Evolutionary conservation across 2,888 invertebrate genomes (phyloP).

Genomic region (Drosophila sordidula): DNA sequence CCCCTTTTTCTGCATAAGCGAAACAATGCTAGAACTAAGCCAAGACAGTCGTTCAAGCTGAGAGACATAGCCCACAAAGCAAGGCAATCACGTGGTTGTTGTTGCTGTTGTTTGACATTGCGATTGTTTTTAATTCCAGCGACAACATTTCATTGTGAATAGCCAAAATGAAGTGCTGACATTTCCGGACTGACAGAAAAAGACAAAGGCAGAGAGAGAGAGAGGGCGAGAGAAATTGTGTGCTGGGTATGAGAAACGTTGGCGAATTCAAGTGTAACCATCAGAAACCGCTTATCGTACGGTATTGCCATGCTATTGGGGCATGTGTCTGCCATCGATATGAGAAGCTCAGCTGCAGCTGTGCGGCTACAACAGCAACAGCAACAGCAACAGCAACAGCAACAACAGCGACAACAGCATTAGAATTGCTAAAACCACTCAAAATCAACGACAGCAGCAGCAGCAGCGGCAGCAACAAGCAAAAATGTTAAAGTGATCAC

Average conservation of each 20-base stretch:
- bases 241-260: conserved; percentile 30
- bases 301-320: conserved; percentile 57
- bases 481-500: conserved; percentile 84
- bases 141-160: conserved; percentile 60
- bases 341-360: conserved; percentile 45
- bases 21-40: conserved; percentile 53
- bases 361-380: conserved; percentile 54
- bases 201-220: conserved; percentile 1
- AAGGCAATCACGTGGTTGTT: conserved; percentile 37
- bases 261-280: conserved; percentile 63
- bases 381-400: conserved; percentile 63
- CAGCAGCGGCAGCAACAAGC: conserved; percentile 56
- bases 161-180: conserved; percentile 53
- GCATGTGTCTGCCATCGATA: conserved; percentile 49
- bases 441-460: conserved; percentile 59
- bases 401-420: conserved; percentile 67
- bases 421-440: conserved; percentile 80
- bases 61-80: conserved; percentile 42
- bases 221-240: conserved; percentile 3
- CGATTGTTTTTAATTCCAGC: conserved; percentile 65
- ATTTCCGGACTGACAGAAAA: conserved; percentile 58
- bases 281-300: conserved; percentile 67
- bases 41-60: conserved; percentile 34
- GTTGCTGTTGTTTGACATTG: conserved; percentile 58
- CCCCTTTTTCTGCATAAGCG: conserved; percentile 58